Base-by-base conservation (phyloP, 1,140 invertebrate species). In the Monochamus saltuarius region DNA sequence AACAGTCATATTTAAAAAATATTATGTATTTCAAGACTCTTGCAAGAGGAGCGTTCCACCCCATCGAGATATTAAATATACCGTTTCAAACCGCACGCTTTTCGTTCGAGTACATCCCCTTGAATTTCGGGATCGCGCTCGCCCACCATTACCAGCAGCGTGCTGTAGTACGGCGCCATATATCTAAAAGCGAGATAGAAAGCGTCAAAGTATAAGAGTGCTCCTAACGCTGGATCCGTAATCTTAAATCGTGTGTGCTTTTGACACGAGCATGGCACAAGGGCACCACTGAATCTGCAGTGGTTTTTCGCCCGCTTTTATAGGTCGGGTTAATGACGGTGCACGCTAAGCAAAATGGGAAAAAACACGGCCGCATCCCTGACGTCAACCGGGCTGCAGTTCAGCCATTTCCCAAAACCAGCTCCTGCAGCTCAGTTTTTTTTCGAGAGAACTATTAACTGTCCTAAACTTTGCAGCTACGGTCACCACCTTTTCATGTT, bases 161-260 rank as follows among this genome's bases (percentile, higher is more conserved):
- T 29, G 22, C 22, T 29, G 22, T 29, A 29, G 22, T 29, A 29
- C 22, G 22, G 22, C 22, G 22, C 22, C 22, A 29, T 29, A 29
- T 29, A 29, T 29, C 22, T 29, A 47, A 19, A n/a, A 14, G 45
- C 11, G 45, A 47, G 45, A 47, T 17, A 47, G 45, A 47, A n/a
- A 29, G 17, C 49, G 51, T 38, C 36, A 53, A 39, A 17, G 51
- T 53, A 38, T 53, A 53, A 53, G 51, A 53, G 51, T 53, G 51
- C 37, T 45, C 39, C 51, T 53, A 53, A 53, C 37, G 51, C 51
- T 42, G 40, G 53, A 56, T 56, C 39, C 40, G 53, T 45, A 56
- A 56, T 56, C 53, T 56, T 56, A 56, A 56, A 56, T 56, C 53
- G 53, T 39, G 53, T 56, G 53, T 56, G 53, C 53, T 56, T 56